phyloP scores from a whole-genome alignment of 1,140 invertebrate species.

The Tenebrio molitor region DNA sequence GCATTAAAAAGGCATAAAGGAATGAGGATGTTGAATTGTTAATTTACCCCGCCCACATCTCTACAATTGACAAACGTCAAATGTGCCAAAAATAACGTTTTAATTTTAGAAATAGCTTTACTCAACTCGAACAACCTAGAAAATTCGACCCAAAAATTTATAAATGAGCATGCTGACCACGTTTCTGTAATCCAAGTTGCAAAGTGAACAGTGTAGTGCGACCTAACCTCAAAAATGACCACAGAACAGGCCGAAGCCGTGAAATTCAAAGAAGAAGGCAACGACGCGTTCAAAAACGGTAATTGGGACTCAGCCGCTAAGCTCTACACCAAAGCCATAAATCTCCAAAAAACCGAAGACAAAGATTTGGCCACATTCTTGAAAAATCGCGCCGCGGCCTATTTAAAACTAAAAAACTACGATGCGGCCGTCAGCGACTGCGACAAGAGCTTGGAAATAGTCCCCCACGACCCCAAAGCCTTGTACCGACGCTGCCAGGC shows the following conservation, averaged over 20 bases:
- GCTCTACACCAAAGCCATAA: slow-evolving; percentile 84
- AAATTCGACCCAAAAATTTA: slow-evolving; percentile 18
- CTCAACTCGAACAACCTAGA: slow-evolving; percentile 4
- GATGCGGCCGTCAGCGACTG: slow-evolving; percentile 86
- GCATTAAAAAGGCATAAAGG: too few species aligned
- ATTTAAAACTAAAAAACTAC: slow-evolving; percentile 87
- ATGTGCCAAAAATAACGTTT: slow-evolving; percentile 15
- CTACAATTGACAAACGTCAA: slow-evolving; percentile 24
- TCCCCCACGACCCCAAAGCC: slow-evolving; percentile 93
- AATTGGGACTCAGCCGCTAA: slow-evolving; percentile 86
- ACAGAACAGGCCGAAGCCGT: slow-evolving; percentile 60
- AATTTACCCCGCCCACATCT: too few species aligned
- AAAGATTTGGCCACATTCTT: slow-evolving; percentile 82
- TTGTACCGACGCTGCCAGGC: slow-evolving; percentile 93
- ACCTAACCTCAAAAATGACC: slow-evolving; percentile 16
- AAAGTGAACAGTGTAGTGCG: slow-evolving; percentile 5
- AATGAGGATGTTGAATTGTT: too few species aligned
- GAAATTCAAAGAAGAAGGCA: slow-evolving; percentile 88
- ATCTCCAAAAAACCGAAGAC: slow-evolving; percentile 75
- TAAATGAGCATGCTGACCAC: slow-evolving; percentile 1
- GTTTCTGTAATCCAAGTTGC: neutral
- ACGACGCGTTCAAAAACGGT: slow-evolving; percentile 86
- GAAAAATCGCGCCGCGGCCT: slow-evolving; percentile 94
- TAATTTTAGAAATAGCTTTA: slow-evolving; percentile 3
- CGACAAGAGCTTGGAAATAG: slow-evolving; percentile 81